Base-by-base conservation (phyloP, 2,797 vertebrate genomes). In the Poecilia gillii region DNA sequence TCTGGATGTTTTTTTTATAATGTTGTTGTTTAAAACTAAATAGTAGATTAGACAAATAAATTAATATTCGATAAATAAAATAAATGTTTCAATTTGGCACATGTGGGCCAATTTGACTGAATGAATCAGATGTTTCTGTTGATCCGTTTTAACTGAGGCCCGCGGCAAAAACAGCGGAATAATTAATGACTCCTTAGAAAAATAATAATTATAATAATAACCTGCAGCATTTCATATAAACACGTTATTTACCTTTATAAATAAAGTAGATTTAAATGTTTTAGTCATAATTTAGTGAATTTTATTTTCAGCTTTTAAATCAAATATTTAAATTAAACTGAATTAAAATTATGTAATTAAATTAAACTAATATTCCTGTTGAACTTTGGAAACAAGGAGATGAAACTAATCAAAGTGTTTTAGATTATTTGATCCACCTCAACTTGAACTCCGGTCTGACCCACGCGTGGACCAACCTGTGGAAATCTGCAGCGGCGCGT, bases 401-500 rank as follows among this genome's bases (percentile, higher is more conserved):
- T 51, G 49, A 51, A 51, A 51, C 49, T 51, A 51, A 23, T 51
- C 49, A 9, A 23, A 53, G 2, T 53, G 20, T 53, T 20, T 20
- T 20, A 49, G 18, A 49, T 49, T 0, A 20, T 49, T 49, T 20
- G 16, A 6, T 49, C 47, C 14, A 16, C 1, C 47, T 49, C 47
- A 6, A 20, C 5, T 49, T 49, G 47, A 49, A 1, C 47, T 20
- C 47, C 16, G 47, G 0, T 49, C 23, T 53, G 49, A 53, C 7
- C 49, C 20, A 53, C 49, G 49, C 49, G 49, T 53, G 49, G 49
- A 53, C 83, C 94, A 93, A 98, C 97, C 97, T 86, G 98, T 94
- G 28, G 96, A 94, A 0, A 96, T 94, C 79, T 96, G 97, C 88
- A 95, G 92, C 36, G 96, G 80, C 64, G 89, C 16, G 76, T 98